These are phyloP conservation scores for Melanotaenia nigrans DNA, from an alignment of 2,797 vertebrate species.

Conservation along the genomic window DNA sequence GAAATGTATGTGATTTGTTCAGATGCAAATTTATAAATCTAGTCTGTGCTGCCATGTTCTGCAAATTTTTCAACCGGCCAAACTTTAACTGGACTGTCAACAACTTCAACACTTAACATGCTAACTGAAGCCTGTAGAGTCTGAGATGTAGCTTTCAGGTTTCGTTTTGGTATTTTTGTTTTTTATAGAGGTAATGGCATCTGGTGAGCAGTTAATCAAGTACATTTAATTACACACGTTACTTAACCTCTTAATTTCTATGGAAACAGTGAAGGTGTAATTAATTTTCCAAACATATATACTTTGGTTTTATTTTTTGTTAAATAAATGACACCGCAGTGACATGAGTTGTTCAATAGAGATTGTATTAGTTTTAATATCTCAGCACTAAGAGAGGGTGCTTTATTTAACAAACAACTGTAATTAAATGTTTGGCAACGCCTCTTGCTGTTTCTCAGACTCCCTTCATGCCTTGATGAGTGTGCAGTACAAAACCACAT, in stretches of 20 bases:
- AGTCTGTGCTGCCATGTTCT: no score
- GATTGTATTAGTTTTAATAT: background rate
- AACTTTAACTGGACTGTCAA: background rate
- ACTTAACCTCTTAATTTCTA: background rate
- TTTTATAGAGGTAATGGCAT: no score
- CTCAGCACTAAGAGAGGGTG: no score
- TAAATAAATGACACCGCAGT: no score
- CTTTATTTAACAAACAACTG: no score
- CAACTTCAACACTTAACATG: background rate
- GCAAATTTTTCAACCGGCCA: no score
- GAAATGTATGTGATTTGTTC: no score
- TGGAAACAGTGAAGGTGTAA: background rate
- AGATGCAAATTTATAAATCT: no score
- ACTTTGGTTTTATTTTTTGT: background rate
- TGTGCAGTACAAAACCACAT: constrained; percentile 19
- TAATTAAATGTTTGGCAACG: constrained; percentile 10
- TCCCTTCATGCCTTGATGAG: constrained; percentile 27
- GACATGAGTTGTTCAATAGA: background rate
- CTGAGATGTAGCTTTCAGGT: background rate
- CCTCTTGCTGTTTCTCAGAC: constrained; percentile 38
- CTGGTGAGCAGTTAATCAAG: no score
- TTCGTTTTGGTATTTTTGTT: background rate
- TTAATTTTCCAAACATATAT: background rate
- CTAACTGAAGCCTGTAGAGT: background rate
- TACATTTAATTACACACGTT: no score